phyloP scores from a whole-genome alignment of 1,140 invertebrate genomes.

The Armadillidium nasatum region DNA sequence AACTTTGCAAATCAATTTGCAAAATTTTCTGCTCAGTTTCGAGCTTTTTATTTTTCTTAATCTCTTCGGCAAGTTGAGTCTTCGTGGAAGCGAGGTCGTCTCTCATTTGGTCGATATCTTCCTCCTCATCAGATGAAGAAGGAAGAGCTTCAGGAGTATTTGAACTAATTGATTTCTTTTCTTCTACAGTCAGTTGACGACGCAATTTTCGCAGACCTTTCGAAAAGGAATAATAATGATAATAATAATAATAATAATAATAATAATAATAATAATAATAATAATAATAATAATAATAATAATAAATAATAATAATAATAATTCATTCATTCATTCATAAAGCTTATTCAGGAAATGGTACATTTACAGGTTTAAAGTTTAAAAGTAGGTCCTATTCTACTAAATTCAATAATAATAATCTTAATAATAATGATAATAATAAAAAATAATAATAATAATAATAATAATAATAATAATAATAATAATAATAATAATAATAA shows the following conservation, averaged over 20 bases:
- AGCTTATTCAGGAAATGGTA: too few species aligned
- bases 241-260: too few species aligned
- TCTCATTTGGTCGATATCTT: constrained; percentile 82
- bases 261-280: too few species aligned
- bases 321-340: too few species aligned
- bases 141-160: constrained; percentile 53
- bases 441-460: constrained; percentile 20
- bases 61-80: constrained; percentile 77
- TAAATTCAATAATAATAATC: too few species aligned
- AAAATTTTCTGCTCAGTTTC: constrained; percentile 76
- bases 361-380: too few species aligned
- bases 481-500: too few species aligned
- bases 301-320: not conserved
- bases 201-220: constrained; percentile 74
- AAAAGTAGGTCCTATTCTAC: too few species aligned
- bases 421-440: too few species aligned
- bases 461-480: constrained; percentile 21
- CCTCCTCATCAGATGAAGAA: constrained; percentile 71
- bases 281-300: not conserved
- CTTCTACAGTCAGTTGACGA: constrained; percentile 79
- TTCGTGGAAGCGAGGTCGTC: constrained; percentile 86
- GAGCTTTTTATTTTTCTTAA: constrained; percentile 77
- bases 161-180: constrained; percentile 57
- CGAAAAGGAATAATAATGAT: constrained; percentile 19
- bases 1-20: constrained; percentile 38